A percentile compares a stretch with the other conserved stretches of the same genome.
Evolutionary conservation across 2,113 vertebrate species (phyloP).

Genomic region (Pithys albifrons): DNA sequence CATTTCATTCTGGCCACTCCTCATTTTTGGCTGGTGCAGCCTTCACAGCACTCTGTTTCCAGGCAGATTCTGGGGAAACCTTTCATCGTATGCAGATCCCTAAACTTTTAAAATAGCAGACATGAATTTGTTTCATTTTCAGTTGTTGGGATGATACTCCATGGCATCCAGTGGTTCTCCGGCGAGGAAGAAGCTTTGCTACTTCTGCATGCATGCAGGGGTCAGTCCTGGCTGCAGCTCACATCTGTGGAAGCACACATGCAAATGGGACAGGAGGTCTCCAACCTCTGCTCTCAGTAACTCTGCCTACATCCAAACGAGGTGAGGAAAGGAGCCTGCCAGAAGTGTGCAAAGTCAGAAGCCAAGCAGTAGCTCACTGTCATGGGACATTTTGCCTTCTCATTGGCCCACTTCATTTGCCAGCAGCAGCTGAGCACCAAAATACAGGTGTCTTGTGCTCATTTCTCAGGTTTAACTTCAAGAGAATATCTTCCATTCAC

Average conservation of each 20-base stretch:
- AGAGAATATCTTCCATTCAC: not conserved
- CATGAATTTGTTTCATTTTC: not conserved
- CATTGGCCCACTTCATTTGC: not conserved
- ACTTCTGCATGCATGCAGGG: not conserved
- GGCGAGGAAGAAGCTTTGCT: not conserved
- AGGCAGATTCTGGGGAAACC: not conserved
- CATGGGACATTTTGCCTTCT: not conserved
- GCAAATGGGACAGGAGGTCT: not conserved
- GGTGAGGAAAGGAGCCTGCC: not conserved
- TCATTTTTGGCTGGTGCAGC: not conserved
- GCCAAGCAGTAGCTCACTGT: not conserved
- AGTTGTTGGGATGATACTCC: not conserved
- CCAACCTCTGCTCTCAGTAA: accelerated
- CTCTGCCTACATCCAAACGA: not conserved
- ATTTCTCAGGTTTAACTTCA: not conserved
- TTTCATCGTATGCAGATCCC: not conserved
- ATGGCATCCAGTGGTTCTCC: not conserved
- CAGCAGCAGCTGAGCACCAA: not conserved
- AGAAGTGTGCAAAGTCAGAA: not conserved
- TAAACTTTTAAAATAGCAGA: not conserved
- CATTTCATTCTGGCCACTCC: not conserved
- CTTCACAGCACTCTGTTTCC: not conserved
- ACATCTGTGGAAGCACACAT: not conserved
- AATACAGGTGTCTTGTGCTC: not conserved
- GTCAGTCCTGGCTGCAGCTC: not conserved